These are phyloP conservation scores for Spicauda simplicius DNA, from an alignment of 2,888 invertebrate genomes.

Conservation along the genomic window DNA sequence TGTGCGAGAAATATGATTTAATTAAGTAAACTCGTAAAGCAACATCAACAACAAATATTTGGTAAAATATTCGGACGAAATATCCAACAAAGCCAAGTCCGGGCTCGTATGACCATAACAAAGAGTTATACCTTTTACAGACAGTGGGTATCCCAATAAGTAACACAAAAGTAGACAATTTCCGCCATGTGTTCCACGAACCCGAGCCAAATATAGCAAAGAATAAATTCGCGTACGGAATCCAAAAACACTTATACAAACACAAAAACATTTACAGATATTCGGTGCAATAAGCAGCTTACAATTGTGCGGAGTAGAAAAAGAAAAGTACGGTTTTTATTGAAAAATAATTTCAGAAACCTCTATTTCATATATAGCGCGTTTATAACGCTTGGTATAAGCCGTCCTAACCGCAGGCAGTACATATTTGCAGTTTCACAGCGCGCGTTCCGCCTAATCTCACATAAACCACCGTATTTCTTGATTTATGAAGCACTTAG, in stretches of 20 bases:
- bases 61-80: slow-evolving; percentile 4
- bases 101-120: slow-evolving; percentile 40
- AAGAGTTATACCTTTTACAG: slow-evolving; percentile 40
- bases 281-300: slow-evolving; percentile 16
- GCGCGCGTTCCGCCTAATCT: slow-evolving; percentile 48
- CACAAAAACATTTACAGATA: slow-evolving; percentile 13
- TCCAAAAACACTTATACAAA: slow-evolving; percentile 35
- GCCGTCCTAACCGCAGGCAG: slow-evolving; percentile 46
- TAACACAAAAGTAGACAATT: slow-evolving; percentile 49
- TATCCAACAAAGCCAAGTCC: slow-evolving; percentile 6
- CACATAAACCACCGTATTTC: slow-evolving; percentile 53
- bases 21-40: slow-evolving; percentile 1
- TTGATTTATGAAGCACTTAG: slow-evolving; percentile 68
- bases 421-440: slow-evolving; percentile 47
- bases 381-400: slow-evolving; percentile 41
- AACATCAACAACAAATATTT: slow-evolving; percentile 3
- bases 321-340: slow-evolving; percentile 11
- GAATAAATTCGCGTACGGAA: slow-evolving; percentile 29
- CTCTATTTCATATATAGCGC: slow-evolving; percentile 15
- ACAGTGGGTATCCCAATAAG: slow-evolving; percentile 49
- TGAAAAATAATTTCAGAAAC: slow-evolving; percentile 18
- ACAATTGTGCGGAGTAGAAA: not conserved
- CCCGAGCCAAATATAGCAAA: slow-evolving; percentile 34
- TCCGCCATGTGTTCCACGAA: slow-evolving; percentile 50
- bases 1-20: not conserved